Evolutionary conservation across 2,797 vertebrate genomes (phyloP).

Genomic region (Phoebastria nigripes): DNA sequence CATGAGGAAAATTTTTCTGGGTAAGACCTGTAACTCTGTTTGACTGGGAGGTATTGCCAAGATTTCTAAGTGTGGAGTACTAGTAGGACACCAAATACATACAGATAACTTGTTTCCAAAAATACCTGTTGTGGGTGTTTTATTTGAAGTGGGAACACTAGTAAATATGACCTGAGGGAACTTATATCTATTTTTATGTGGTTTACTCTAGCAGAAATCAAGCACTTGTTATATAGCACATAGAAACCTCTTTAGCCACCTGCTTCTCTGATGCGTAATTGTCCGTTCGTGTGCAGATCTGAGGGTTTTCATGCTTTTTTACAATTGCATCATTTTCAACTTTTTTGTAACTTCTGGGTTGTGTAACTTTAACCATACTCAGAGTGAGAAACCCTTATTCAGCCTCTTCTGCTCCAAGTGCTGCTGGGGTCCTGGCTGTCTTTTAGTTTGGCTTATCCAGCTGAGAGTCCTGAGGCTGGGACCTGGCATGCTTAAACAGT

Average conservation of each 20-base stretch:
- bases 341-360: neutral
- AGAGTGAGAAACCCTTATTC: neutral
- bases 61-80: neutral
- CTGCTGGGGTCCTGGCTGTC: neutral
- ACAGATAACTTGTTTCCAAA: constrained; percentile 38
- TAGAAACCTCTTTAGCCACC: neutral
- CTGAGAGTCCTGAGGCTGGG: neutral
- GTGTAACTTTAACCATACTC: neutral
- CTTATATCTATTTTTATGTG: constrained; percentile 2
- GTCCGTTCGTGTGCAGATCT: neutral
- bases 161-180: constrained; percentile 47
- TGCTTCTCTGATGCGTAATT: neutral
- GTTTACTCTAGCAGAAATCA: neutral
- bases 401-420: neutral
- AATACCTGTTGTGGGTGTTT: constrained; percentile 38
- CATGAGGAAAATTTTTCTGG: neutral
- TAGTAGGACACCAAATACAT: neutral
- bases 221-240: neutral
- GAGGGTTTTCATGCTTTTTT: neutral
- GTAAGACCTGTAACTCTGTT: neutral
- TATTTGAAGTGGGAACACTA: constrained; percentile 18
- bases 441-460: neutral
- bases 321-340: neutral
- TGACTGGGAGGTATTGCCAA: constrained; percentile 13
- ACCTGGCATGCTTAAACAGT: neutral